These are phyloP conservation scores for Phoxinus dragarum DNA, from an alignment of 2,797 vertebrate genomes.

Conservation along the genomic window DNA sequence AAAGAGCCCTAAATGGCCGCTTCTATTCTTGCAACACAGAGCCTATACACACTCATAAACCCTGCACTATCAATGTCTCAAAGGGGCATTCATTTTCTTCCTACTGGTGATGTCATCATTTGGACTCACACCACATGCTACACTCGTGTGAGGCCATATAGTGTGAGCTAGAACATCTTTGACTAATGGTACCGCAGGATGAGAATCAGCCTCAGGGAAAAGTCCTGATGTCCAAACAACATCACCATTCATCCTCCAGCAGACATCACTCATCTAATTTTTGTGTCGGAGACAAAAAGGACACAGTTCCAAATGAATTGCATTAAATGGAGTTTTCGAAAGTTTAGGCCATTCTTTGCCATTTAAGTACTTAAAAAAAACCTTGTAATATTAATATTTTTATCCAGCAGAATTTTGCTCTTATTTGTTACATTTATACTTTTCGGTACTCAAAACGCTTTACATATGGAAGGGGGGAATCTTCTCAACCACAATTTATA, in stretches of 20 bases:
- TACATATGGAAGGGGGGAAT: no score
- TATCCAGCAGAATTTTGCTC: neutral
- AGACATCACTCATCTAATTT: slow-evolving; percentile 59
- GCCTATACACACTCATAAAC: slow-evolving; percentile 56
- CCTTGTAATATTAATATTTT: neutral
- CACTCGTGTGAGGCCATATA: slow-evolving; percentile 59
- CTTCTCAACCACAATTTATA: no score
- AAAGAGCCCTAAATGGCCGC: slow-evolving; percentile 47
- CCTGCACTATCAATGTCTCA: slow-evolving; percentile 63
- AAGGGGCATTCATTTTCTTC: slow-evolving; percentile 65
- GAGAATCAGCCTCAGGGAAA: slow-evolving; percentile 66
- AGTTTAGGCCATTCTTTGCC: neutral
- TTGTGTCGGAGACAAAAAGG: slow-evolving; percentile 51
- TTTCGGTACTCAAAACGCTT: no score
- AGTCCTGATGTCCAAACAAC: slow-evolving; percentile 65
- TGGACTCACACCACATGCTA: slow-evolving; percentile 45
- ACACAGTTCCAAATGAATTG: slow-evolving; percentile 50
- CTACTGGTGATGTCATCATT: slow-evolving; percentile 57
- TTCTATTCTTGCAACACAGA: slow-evolving; percentile 58
- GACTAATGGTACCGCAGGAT: slow-evolving; percentile 69
- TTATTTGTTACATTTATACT: neutral
- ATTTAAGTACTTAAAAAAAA: neutral
- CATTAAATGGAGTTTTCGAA: slow-evolving; percentile 3
- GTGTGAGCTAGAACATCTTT: slow-evolving; percentile 71
- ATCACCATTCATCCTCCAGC: slow-evolving; percentile 55